A percentile compares a stretch with the other conserved stretches of the same genome.
Evolutionary conservation across 2,797 vertebrate species (phyloP).

Genomic region (Sylvilagus floridanus): DNA sequence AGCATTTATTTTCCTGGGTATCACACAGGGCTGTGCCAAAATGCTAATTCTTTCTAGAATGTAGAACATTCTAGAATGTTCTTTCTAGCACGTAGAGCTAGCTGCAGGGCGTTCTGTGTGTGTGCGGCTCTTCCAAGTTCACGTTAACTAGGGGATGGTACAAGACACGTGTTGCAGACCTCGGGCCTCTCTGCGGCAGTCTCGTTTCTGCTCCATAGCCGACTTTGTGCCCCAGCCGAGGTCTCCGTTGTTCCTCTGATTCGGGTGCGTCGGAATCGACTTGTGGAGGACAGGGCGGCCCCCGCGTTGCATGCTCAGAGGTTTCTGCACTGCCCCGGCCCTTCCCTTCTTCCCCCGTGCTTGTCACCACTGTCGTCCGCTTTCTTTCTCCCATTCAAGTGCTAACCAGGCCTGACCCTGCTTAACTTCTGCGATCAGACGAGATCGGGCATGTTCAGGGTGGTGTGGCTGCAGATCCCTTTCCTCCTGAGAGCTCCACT

Average conservation of each 20-base stretch:
- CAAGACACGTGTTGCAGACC: neutral
- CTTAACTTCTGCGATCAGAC: no score
- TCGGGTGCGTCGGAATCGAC: neutral
- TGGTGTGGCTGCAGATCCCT: neutral
- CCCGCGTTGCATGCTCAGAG: neutral
- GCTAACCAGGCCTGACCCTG: no score
- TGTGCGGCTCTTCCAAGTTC: neutral
- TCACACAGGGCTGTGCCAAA: neutral
- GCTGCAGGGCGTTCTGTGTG: neutral
- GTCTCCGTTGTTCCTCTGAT: neutral
- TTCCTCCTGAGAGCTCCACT: neutral
- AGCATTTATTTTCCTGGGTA: neutral
- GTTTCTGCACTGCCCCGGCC: neutral
- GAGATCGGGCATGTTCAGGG: no score
- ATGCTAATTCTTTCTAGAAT: conserved; percentile 6
- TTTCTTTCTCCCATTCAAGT: no score
- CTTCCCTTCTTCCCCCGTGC: no score
- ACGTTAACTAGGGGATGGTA: neutral
- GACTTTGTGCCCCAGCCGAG: neutral
- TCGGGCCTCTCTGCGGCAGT: neutral
- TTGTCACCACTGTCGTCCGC: no score
- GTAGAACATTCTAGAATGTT: neutral
- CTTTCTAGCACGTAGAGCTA: conserved; percentile 6
- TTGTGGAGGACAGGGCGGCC: neutral
- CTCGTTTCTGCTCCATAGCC: neutral